These are phyloP conservation scores for Lagodon rhomboides DNA, from an alignment of 2,797 vertebrate species.

Conservation along the genomic window DNA sequence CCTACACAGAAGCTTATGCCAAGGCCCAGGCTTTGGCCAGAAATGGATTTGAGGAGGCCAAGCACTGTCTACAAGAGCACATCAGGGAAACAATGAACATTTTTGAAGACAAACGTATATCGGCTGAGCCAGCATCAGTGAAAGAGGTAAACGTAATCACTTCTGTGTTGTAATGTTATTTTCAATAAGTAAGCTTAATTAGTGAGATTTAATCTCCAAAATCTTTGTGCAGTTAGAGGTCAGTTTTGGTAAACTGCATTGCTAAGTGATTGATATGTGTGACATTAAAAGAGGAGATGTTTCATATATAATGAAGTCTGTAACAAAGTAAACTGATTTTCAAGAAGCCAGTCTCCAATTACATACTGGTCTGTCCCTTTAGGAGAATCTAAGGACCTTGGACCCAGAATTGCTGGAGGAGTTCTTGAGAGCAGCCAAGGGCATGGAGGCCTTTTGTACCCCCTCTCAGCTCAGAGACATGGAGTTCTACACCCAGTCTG, in stretches of 20 bases:
- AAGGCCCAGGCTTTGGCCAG: conserved; percentile 86
- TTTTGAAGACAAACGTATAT: conserved; percentile 82
- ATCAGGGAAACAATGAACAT: conserved; percentile 87
- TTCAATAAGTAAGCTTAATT: neutral
- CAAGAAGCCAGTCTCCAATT: neutral
- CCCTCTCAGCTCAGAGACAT: conserved; percentile 84
- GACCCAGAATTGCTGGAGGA: conserved; percentile 88
- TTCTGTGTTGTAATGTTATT: neutral
- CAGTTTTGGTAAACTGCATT: neutral
- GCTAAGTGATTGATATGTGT: neutral
- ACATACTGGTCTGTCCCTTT: conserved; percentile 4
- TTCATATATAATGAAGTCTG: neutral
- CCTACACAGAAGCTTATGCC: conserved; percentile 82
- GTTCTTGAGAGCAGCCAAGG: conserved; percentile 91
- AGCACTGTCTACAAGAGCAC: conserved; percentile 89
- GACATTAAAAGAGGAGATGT: neutral
- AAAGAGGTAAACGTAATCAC: conserved; percentile 85
- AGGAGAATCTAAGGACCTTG: conserved; percentile 88
- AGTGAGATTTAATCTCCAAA: neutral
- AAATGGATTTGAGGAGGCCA: conserved; percentile 89
- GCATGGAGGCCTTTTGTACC: conserved; percentile 89
- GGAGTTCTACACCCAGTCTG: conserved; percentile 88
- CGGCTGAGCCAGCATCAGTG: conserved; percentile 79
- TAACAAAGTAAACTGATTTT: neutral
- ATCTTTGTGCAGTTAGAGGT: neutral